Percentiles rank a stretch among this genome's conserved stretches.
Conservation (phyloP, 1,140 invertebrate species). For the Ips typographus region DNA sequence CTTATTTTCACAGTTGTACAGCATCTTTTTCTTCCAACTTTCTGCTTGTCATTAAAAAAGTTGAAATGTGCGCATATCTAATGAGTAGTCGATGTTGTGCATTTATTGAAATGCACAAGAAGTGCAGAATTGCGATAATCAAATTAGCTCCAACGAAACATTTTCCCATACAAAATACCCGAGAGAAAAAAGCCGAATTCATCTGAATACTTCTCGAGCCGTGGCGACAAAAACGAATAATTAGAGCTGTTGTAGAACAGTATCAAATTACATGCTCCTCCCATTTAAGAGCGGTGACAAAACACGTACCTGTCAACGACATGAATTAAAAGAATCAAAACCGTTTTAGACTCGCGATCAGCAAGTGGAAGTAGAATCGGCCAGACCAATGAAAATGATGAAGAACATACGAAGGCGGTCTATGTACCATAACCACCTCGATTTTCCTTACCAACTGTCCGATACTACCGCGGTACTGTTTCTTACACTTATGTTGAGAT, state of each 20-base stretch:
- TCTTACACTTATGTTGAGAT: constrained; percentile 25
- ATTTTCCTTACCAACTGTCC: constrained; percentile 29
- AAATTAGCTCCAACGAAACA: too few relatives aligned
- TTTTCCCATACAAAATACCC: too few relatives aligned
- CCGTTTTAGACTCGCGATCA: constrained; percentile 14
- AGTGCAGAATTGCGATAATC: too few relatives aligned
- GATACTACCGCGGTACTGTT: constrained; percentile 20
- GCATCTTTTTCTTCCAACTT: too few relatives aligned
- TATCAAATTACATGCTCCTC: constrained; percentile 26
- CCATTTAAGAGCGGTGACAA: constrained; percentile 34
- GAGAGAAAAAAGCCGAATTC: too few relatives aligned
- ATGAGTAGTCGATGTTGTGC: too few relatives aligned
- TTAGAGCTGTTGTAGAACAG: constrained; percentile 1
- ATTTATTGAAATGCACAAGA: too few relatives aligned
- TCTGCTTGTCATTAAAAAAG: too few relatives aligned
- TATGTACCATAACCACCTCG: constrained; percentile 32
- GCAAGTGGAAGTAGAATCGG: constrained; percentile 34
- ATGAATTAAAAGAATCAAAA: constrained; percentile 28
- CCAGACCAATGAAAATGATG: constrained; percentile 32
- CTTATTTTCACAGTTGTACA: too few relatives aligned
- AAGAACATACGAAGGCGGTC: constrained; percentile 33
- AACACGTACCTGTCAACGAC: constrained; percentile 28
- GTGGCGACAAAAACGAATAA: constrained; percentile 8
- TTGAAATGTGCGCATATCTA: too few relatives aligned
- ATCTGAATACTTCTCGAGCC: too few relatives aligned